Conservation (phyloP, 2,113 vertebrate genomes). For the Mobula hypostoma region DNA sequence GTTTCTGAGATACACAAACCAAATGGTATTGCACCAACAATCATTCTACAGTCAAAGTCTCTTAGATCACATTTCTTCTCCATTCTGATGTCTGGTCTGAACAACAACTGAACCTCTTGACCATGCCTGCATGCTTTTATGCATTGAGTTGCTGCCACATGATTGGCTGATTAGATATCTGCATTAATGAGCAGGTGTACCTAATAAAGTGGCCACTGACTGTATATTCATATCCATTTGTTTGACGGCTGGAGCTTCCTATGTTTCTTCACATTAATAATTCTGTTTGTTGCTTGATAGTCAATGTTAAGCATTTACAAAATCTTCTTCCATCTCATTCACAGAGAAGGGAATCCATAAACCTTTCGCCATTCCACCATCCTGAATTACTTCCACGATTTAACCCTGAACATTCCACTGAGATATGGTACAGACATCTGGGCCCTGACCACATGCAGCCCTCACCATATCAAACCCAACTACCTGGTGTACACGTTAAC, state of each 20-base stretch:
- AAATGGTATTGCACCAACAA: no score
- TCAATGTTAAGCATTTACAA: not conserved
- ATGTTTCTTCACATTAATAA: not conserved
- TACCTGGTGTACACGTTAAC: no score
- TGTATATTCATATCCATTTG: not conserved
- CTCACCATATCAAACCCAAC: not conserved
- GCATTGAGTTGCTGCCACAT: no score
- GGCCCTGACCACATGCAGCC: not conserved
- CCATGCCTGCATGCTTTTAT: no score
- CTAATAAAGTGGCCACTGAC: no score
- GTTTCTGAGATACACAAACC: no score
- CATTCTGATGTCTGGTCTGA: no score
- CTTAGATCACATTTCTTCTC: no score
- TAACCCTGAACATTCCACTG: not conserved
- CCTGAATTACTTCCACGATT: not conserved
- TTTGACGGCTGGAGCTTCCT: not conserved
- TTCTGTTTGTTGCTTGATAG: not conserved
- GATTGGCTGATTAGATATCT: no score
- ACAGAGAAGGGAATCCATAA: not conserved
- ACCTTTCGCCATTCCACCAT: not conserved
- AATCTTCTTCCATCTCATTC: not conserved
- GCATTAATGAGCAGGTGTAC: no score
- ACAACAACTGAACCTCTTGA: no score
- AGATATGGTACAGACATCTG: not conserved
- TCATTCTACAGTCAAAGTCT: no score